Percentiles rank a stretch among this genome's conserved stretches.
phyloP scores from a whole-genome alignment of 2,113 vertebrate species.

The Ammodytes marinus region DNA sequence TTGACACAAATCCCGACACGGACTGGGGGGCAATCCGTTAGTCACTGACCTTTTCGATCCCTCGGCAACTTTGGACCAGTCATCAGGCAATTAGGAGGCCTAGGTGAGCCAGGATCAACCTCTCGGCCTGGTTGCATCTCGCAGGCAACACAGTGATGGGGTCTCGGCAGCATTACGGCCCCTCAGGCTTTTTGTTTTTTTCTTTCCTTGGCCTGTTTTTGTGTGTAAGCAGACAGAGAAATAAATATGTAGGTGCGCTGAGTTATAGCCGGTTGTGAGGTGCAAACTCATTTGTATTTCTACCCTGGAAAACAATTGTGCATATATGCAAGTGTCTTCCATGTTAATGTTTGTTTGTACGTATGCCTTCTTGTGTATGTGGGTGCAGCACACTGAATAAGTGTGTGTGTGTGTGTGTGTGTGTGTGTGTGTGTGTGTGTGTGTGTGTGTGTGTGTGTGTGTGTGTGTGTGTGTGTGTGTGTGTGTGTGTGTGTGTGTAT shows the following conservation, averaged over 20 bases:
- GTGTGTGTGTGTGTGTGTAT: slow-evolving; percentile 37
- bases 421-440: slow-evolving; percentile 45
- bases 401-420: slow-evolving; percentile 40
- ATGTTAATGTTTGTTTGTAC: slow-evolving; percentile 57
- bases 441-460: slow-evolving; percentile 42
- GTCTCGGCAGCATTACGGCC: slow-evolving; percentile 61
- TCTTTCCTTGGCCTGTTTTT: slow-evolving; percentile 56
- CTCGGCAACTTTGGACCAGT: slow-evolving; percentile 71
- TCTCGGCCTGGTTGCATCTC: slow-evolving; percentile 67
- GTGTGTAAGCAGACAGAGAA: slow-evolving; percentile 36
- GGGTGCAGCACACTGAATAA: slow-evolving; percentile 47
- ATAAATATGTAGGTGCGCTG: slow-evolving; percentile 40
- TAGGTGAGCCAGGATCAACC: slow-evolving; percentile 72
- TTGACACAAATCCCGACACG: slow-evolving; percentile 51
- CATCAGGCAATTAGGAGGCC: slow-evolving; percentile 76
- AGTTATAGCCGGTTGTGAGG: slow-evolving; percentile 41
- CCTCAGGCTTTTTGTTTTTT: slow-evolving; percentile 66
- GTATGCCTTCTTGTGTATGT: slow-evolving; percentile 51
- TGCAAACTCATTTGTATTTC: slow-evolving; percentile 52
- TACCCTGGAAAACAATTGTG: slow-evolving; percentile 58
- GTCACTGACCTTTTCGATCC: slow-evolving; percentile 77
- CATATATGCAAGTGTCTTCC: slow-evolving; percentile 66
- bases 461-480: slow-evolving; percentile 50
- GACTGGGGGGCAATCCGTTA: slow-evolving; percentile 76
- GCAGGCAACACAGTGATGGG: slow-evolving; percentile 56